Conservation (phyloP, 1,140 invertebrate species). For the Dendroctonus valens region DNA sequence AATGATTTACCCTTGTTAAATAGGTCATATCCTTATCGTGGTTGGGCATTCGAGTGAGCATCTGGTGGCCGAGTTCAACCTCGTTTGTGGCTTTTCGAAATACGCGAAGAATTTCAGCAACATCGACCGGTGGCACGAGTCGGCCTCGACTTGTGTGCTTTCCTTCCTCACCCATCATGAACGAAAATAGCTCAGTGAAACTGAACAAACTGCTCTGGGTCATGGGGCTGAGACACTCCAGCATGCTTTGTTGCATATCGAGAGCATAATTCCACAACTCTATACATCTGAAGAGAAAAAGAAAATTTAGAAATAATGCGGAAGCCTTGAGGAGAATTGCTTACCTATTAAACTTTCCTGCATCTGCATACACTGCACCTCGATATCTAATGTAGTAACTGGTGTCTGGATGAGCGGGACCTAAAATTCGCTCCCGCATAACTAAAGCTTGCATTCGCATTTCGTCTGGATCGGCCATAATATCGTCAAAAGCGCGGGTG, state of each 20-base stretch:
- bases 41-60: constrained; percentile 58
- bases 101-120: constrained; percentile 78
- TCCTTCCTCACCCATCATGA: constrained; percentile 82
- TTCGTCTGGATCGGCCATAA: constrained; percentile 89
- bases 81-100: constrained; percentile 76
- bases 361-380: constrained; percentile 93
- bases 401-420: constrained; percentile 91
- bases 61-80: constrained; percentile 57
- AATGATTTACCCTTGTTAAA: constrained; percentile 60
- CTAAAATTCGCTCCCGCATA: constrained; percentile 88
- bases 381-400: constrained; percentile 92
- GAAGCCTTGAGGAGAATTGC: not conserved
- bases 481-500: constrained; percentile 76
- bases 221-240: constrained; percentile 91
- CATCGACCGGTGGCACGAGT: constrained; percentile 73
- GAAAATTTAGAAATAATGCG: too few species aligned
- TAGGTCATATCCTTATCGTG: constrained; percentile 72
- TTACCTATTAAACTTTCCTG: constrained; percentile 80
- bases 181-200: constrained; percentile 93
- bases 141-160: constrained; percentile 67
- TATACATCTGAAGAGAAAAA: constrained; percentile 62
- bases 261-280: constrained; percentile 95
- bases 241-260: constrained; percentile 91
- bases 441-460: constrained; percentile 96
- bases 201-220: constrained; percentile 90